These are phyloP conservation scores for Melanotaenia pygmaea DNA, from an alignment of 2,797 vertebrate species.

Conservation along the genomic window DNA sequence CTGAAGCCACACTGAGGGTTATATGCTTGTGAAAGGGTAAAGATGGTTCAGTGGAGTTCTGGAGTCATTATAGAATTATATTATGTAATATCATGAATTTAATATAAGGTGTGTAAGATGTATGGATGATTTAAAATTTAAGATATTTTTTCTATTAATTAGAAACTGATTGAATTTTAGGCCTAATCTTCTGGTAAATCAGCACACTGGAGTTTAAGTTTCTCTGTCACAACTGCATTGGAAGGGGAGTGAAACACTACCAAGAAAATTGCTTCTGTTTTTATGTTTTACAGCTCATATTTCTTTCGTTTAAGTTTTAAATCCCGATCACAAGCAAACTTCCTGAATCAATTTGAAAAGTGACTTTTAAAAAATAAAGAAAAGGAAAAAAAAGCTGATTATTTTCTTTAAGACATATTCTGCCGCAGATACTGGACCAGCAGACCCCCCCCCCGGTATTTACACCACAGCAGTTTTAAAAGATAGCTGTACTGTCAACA, in stretches of 20 bases:
- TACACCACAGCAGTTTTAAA: background rate
- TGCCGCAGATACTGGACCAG: background rate
- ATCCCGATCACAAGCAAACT: background rate
- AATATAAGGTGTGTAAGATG: background rate
- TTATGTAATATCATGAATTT: slow-evolving; percentile 2
- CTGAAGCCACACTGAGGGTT: slow-evolving; percentile 35
- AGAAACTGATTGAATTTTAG: background rate
- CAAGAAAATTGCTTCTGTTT: background rate
- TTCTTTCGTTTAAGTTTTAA: background rate
- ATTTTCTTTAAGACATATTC: too few species aligned
- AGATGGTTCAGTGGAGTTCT: slow-evolving; percentile 15
- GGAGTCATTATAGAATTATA: background rate
- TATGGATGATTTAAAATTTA: background rate
- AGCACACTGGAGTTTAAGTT: background rate
- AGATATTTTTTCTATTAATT: background rate
- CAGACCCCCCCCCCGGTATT: background rate
- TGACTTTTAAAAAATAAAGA: background rate
- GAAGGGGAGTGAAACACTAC: background rate
- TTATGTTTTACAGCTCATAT: background rate
- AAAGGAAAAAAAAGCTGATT: too few species aligned
- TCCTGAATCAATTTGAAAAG: background rate
- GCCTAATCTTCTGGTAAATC: background rate
- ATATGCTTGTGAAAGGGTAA: slow-evolving; percentile 34
- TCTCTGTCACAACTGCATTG: background rate
- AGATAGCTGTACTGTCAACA: slow-evolving; percentile 4